These are phyloP conservation scores for Gambelia wislizenii DNA, from an alignment of 2,797 vertebrate genomes.

Conservation along the genomic window DNA sequence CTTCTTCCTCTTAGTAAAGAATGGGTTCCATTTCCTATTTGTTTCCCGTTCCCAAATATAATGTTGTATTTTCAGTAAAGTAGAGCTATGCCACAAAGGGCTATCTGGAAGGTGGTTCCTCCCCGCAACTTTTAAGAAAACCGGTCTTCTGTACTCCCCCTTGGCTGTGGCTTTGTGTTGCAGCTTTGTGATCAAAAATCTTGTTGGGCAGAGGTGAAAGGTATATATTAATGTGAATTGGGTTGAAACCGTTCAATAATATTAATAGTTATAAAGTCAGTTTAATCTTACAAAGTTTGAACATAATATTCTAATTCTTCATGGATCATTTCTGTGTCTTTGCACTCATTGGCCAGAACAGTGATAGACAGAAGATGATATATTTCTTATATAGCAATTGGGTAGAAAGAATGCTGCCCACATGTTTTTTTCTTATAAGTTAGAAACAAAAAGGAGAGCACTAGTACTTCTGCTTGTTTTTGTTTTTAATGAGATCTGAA, in stretches of 20 bases:
- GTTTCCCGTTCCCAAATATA: constrained; percentile 52
- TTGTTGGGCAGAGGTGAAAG: neutral
- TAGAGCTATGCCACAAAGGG: neutral
- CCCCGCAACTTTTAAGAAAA: neutral
- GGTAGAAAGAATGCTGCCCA: neutral
- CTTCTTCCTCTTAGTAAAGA: constrained; percentile 16
- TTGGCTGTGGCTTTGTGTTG: neutral
- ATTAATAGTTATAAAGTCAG: neutral
- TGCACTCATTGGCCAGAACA: neutral
- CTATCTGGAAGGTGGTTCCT: neutral
- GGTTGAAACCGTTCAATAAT: neutral
- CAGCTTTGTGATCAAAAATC: neutral
- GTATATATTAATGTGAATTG: neutral
- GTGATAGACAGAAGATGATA: neutral
- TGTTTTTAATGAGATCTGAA: neutral
- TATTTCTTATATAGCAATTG: neutral
- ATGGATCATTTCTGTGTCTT: neutral
- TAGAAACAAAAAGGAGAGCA: neutral
- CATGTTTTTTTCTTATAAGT: neutral
- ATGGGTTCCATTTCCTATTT: constrained; percentile 26
- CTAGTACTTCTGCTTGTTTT: neutral
- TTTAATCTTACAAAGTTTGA: neutral
- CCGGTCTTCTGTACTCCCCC: neutral
- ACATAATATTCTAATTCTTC: neutral
- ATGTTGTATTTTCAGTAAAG: constrained; percentile 36